Evolutionary conservation across 1,140 invertebrate species (phyloP).

Genomic region (Melipona quadrifasciata): DNA sequence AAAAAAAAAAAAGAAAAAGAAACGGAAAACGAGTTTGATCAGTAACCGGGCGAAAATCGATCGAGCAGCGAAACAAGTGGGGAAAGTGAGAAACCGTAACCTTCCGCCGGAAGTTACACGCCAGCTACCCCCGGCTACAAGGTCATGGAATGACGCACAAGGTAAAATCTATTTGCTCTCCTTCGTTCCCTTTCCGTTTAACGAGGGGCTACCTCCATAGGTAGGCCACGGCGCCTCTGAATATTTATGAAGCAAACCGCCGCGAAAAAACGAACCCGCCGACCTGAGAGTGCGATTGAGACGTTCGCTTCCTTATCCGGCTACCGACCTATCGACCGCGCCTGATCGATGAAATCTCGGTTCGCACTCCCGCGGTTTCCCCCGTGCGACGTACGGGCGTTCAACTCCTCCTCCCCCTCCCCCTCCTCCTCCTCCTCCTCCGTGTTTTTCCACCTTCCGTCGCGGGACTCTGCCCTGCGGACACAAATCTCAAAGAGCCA

Average conservation of each 20-base stretch:
- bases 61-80: conserved; percentile 28
- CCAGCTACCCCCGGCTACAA: conserved; percentile 55
- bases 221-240: conserved; percentile 37
- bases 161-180: conserved; percentile 70
- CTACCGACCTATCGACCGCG: background rate
- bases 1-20: background rate
- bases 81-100: conserved; percentile 52
- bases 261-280: conserved; percentile 21
- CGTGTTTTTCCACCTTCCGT: no score
- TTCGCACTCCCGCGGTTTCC: conserved; percentile 44
- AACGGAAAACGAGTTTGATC: background rate
- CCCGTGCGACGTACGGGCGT: no score
- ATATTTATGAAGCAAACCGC: conserved; percentile 59
- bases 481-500: no score
- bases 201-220: background rate
- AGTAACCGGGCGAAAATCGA: background rate
- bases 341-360: conserved; percentile 38
- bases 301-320: conserved; percentile 5
- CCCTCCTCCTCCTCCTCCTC: no score
- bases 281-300: conserved; percentile 26
- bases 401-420: no score
- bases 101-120: conserved; percentile 44
- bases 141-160: conserved; percentile 79
- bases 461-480: background rate
- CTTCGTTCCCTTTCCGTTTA: background rate